These are phyloP conservation scores for Melanostigma gelatinosum DNA, from an alignment of 2,113 vertebrate genomes.

Conservation along the genomic window DNA sequence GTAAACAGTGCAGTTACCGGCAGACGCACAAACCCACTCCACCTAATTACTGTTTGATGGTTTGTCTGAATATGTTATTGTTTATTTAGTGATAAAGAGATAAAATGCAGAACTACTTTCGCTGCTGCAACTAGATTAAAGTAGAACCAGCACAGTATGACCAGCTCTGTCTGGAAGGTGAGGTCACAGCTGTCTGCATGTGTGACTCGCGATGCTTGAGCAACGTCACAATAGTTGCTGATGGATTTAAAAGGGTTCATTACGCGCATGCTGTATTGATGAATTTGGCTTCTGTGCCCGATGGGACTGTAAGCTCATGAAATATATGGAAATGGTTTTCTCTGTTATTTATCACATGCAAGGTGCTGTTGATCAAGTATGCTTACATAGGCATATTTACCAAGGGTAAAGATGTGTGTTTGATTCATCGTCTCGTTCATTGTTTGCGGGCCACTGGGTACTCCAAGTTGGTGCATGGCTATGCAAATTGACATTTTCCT, in stretches of 20 bases:
- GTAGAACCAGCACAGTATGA: too few relatives aligned
- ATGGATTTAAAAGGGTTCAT: background rate
- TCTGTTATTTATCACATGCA: background rate
- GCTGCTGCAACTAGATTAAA: background rate
- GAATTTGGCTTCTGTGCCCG: background rate
- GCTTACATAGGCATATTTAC: constrained; percentile 3
- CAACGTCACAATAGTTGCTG: background rate
- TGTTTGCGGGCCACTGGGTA: constrained; percentile 16
- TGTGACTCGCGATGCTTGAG: background rate
- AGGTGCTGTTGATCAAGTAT: background rate
- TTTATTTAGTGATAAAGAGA: background rate
- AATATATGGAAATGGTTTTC: background rate
- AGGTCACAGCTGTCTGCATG: background rate
- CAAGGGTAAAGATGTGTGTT: background rate
- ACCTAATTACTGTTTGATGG: too few relatives aligned
- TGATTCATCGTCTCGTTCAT: constrained; percentile 22
- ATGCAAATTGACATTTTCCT: background rate
- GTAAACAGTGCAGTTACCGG: background rate
- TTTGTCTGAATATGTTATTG: background rate
- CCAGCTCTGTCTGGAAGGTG: background rate
- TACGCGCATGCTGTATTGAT: background rate
- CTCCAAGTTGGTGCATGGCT: constrained; percentile 2
- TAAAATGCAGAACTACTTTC: background rate
- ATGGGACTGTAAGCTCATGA: constrained; percentile 2
- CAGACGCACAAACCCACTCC: background rate